Evolutionary conservation across 2,797 vertebrate genomes (phyloP).

Genomic region (Diplodus puntazzo): DNA sequence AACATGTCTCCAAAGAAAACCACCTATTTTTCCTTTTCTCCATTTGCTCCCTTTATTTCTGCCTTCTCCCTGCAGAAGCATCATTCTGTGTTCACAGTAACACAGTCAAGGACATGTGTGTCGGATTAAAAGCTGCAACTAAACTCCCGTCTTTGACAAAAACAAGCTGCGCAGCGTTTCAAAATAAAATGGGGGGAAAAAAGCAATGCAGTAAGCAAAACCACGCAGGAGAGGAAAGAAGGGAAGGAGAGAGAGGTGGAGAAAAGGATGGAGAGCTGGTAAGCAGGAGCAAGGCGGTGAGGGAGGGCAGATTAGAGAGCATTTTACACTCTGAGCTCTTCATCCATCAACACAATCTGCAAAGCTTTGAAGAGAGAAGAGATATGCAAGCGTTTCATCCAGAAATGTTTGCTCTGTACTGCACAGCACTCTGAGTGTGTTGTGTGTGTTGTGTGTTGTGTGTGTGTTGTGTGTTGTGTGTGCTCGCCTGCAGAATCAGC

Average conservation of each 20-base stretch:
- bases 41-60: not conserved
- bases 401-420: slow-evolving; percentile 73
- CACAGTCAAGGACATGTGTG: not conserved
- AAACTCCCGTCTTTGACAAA: not conserved
- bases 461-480: not conserved
- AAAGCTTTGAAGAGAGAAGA: slow-evolving; percentile 72
- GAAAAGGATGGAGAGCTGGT: slow-evolving; percentile 31
- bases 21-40: not conserved
- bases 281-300: slow-evolving; percentile 41
- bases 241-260: slow-evolving; percentile 2
- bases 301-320: slow-evolving; percentile 74
- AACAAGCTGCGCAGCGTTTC: slow-evolving; percentile 23
- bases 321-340: slow-evolving; percentile 74
- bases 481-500: slow-evolving; percentile 61
- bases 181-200: slow-evolving; percentile 5
- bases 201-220: slow-evolving; percentile 37
- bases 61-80: not conserved
- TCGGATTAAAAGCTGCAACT: slow-evolving; percentile 3
- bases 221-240: slow-evolving; percentile 21
- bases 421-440: slow-evolving; percentile 23
- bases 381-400: slow-evolving; percentile 71
- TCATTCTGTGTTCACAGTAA: slow-evolving; percentile 14
- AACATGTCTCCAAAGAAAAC: not conserved
- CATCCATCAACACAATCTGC: slow-evolving; percentile 78
- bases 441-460: slow-evolving; percentile 33